Evolutionary conservation across 1,140 invertebrate genomes (phyloP), one percentile per base, ranked within the genome.

Genomic region (Drosophila grimshawi): DNA sequence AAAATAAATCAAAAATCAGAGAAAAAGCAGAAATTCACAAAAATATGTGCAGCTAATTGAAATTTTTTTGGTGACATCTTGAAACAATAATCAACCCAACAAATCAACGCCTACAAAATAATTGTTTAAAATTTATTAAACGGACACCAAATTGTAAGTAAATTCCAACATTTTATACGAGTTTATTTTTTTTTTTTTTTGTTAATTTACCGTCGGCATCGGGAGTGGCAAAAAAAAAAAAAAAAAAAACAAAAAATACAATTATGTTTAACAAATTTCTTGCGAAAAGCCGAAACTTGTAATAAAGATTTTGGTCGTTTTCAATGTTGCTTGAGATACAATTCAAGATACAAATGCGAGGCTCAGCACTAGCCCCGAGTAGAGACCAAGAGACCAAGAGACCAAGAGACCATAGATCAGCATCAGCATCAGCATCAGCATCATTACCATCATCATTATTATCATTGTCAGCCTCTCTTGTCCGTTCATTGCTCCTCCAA

Each of bases 41-140:
- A 69, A 70, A 63, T 62, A 70, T 62, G 67, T 70, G 52, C 49
- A 63, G 37, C 32, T 55, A 61, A 61, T 49, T 61, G 10, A 41
- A 56, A 56, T 70, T 70, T 69, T 69, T 69, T 69, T 69, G 48
- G 57, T 61, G 66, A 69, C 19, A 61, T 33, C 30, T 7, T 33
- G 33, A 19, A 6, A 48, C 48, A 8, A 46, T 11, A 35, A 46
- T 46, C 29, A 33, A 29, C 11, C 35, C 33, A 37, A n/a, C 19
- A 37, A 35, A 35, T 35, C 3, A 60, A 51, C 8, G 11, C n/a
- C 11, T 51, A 56, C 11, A 19, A 43, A 5, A 41, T 19, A 68
- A 52, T 35, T 62, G 5, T 39, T 30, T 33, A 39, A 39, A 43
- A 6, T 10, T 29, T 49, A 37, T 49, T 19, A 41, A 51, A 62